Evolutionary conservation across 2,888 invertebrate species (phyloP).

Genomic region (Siphonodentalium dalli): DNA sequence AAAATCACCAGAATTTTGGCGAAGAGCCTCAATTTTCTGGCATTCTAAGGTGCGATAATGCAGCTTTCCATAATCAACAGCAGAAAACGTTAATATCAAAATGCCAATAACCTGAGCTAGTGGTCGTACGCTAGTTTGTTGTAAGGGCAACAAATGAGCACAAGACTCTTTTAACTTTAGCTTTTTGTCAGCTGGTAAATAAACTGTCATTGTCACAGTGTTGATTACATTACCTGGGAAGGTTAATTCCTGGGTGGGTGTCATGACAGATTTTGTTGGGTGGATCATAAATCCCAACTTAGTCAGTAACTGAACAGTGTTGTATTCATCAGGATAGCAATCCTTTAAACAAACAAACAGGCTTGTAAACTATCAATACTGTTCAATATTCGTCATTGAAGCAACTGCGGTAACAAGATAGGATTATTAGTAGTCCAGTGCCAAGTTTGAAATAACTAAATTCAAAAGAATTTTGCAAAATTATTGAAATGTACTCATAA

Average conservation of each 20-base stretch:
- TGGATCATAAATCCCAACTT: constrained; percentile 24
- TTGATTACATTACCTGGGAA: constrained; percentile 29
- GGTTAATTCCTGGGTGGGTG: constrained; percentile 15
- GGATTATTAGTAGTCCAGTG: too few relatives aligned
- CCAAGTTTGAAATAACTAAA: too few relatives aligned
- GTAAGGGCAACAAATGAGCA: background rate
- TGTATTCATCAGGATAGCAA: constrained; percentile 23
- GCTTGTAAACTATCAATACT: too few relatives aligned
- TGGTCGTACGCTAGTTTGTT: constrained; percentile 2
- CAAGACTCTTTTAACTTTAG: background rate
- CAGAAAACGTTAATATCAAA: constrained; percentile 12
- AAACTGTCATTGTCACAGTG: constrained; percentile 25
- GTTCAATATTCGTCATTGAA: too few relatives aligned
- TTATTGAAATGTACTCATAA: too few relatives aligned
- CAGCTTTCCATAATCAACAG: constrained; percentile 14
- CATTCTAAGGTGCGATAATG: constrained; percentile 15
- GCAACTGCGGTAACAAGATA: too few relatives aligned
- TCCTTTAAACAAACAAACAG: too few relatives aligned
- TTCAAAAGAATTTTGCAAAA: too few relatives aligned
- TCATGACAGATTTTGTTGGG: constrained; percentile 23
- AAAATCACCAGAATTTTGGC: constrained; percentile 11
- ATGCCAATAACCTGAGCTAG: constrained; percentile 18
- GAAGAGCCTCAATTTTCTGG: constrained; percentile 4
- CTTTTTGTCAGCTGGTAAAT: constrained; percentile 14
- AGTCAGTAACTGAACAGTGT: constrained; percentile 17